phyloP scores from a whole-genome alignment of 1,140 invertebrate genomes.

The Drosophila orena region DNA sequence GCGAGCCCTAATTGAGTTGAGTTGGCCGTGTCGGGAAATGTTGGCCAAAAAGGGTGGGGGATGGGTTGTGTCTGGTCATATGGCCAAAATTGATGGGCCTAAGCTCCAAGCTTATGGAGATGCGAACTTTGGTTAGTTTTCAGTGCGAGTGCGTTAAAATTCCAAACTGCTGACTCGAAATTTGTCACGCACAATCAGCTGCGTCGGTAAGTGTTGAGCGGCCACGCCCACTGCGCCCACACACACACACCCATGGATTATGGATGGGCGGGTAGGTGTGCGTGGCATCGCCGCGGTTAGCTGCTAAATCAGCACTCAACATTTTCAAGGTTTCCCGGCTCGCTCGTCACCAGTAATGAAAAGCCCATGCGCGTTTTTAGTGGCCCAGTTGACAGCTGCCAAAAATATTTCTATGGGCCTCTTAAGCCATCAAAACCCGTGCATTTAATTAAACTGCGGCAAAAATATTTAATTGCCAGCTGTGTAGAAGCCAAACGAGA shows the following conservation, averaged over 20 bases:
- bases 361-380: slow-evolving; percentile 42
- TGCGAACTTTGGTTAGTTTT: slow-evolving; percentile 29
- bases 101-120: slow-evolving; percentile 12
- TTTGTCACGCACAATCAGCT: slow-evolving; percentile 74
- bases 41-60: background rate
- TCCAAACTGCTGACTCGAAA: slow-evolving; percentile 70
- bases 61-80: background rate
- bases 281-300: slow-evolving; percentile 17
- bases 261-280: slow-evolving; percentile 13
- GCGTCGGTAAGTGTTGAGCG: slow-evolving; percentile 57
- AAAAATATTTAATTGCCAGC: slow-evolving; percentile 33
- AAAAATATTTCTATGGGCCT: slow-evolving; percentile 50
- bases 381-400: slow-evolving; percentile 59
- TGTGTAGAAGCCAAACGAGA: slow-evolving; percentile 14
- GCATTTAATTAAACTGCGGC: slow-evolving; percentile 53
- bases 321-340: slow-evolving; percentile 56
- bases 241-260: slow-evolving; percentile 40
- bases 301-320: slow-evolving; percentile 30
- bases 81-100: slow-evolving; percentile 48
- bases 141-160: slow-evolving; percentile 45
- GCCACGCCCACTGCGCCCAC: slow-evolving; percentile 9
- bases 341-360: slow-evolving; percentile 50
- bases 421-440: slow-evolving; percentile 37
- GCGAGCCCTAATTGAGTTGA: slow-evolving; percentile 76
- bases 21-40: slow-evolving; percentile 51